Base-by-base conservation (phyloP, 2,888 invertebrate genomes). In the Zele albiditarsus region DNA sequence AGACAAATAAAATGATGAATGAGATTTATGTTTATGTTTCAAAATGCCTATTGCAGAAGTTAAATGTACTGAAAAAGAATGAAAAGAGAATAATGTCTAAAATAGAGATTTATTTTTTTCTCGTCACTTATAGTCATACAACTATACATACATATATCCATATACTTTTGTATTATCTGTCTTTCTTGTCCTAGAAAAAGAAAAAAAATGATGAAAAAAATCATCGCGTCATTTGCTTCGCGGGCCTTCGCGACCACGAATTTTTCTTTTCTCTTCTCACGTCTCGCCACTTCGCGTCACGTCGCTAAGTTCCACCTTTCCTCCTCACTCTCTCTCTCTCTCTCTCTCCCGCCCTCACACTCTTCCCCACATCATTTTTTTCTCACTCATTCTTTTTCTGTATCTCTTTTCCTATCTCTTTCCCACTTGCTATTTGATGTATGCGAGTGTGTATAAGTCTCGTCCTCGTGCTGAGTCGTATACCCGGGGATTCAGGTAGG, bases 221-320 rank as follows among this genome's bases (percentile, higher is more conserved):
- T 14, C 27, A 27, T n/a, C 31, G 49, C 16, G 28, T 28, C 53
- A 23, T 68, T 68, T 68, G 28, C 68, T 49, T 28, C 53, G 20
- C 25, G 49, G 68, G 25, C 28, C 28, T 60, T 60, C 28, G 25
- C 66, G 66, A 38, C 66, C 27, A 66, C 66, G 66, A 38, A 31
- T 74, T 57, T 46, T 57, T 20, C n/a, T 33, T 58, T 42, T 70
- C 20, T 66, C 53, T 69, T 74, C 74, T 74, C 74, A 74, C 74
- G 70, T 74, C 46, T 70, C 38, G 42, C 70, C 74, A 74, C 74
- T 74, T 74, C 63, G 74, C 74, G 70, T 69, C 74, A 74, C 65
- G 62, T 74, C 38, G 74, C 74, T 74, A 74, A 74, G 63, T 74
- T 53, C 58, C 62, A 23, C 42, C n/a, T 28, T 62, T 58, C 28